Evolutionary conservation across 2,113 vertebrate species (phyloP).

Genomic region (Brachyhypopomus occidentalis): DNA sequence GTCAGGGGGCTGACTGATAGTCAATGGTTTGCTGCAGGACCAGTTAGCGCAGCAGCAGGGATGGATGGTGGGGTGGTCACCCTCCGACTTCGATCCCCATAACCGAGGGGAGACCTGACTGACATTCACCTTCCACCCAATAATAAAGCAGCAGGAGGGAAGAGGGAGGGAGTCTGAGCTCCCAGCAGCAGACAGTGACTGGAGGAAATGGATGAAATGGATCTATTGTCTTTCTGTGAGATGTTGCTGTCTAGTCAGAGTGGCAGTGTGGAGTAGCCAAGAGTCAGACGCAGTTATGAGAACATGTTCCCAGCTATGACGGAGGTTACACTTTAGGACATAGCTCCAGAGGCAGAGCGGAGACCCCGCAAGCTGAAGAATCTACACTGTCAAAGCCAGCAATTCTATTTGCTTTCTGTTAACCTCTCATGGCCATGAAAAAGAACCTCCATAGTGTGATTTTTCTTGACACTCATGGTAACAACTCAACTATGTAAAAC

Average conservation of each 20-base stretch:
- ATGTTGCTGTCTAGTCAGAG: constrained; percentile 19
- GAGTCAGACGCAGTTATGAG: not conserved
- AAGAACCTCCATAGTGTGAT: constrained; percentile 29
- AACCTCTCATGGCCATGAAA: not conserved
- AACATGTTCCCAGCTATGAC: constrained; percentile 28
- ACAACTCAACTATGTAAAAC: constrained; percentile 39
- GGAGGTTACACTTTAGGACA: constrained; percentile 31
- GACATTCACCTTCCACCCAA: constrained; percentile 13
- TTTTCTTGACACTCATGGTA: constrained; percentile 45
- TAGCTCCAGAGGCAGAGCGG: not conserved
- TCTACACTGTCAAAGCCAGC: constrained; percentile 16
- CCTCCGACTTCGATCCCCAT: constrained; percentile 18
- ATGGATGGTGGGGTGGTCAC: constrained; percentile 35
- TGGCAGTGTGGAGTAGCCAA: constrained; percentile 14
- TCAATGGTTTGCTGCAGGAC: constrained; percentile 39
- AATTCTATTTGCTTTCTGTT: constrained; percentile 26
- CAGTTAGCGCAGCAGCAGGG: constrained; percentile 45
- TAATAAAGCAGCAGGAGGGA: constrained; percentile 46
- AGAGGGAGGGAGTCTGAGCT: constrained; percentile 26
- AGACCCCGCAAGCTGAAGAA: constrained; percentile 19
- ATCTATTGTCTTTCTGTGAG: constrained; percentile 27
- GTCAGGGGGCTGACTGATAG: constrained; percentile 42
- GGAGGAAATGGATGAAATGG: constrained; percentile 17
- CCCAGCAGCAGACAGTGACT: constrained; percentile 18
- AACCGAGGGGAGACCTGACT: not conserved